Evolutionary conservation across 2,113 vertebrate genomes (phyloP), one percentile per base, ranked within the genome.

Genomic region (Sander lucioperca): DNA sequence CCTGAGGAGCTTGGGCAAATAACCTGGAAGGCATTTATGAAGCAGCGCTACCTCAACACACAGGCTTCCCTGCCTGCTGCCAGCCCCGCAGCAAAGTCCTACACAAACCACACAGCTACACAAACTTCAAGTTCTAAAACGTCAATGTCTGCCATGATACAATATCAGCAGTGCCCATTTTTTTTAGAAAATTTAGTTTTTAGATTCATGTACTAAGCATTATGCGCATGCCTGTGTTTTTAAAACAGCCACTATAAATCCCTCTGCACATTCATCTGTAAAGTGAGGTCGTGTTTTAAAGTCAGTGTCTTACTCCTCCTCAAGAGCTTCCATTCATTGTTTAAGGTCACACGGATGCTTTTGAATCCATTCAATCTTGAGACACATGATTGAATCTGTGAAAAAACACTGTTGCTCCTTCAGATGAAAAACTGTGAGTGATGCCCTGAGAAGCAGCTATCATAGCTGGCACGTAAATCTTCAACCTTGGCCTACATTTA

Each of bases 1-100:
- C 84, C 84, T 70, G 80, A 73, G 76, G 79, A 88, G 79, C 61
- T 82, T 51, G 83, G 83, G 84, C 86, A 88, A 86, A 90, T 77
- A 86, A 68, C 45, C 65, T 59, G n/a, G 25, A 64, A 68, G 89
- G 79, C 79, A 80, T 90, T 88, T 74, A 86, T 78, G 68, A 79
- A 61, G 61, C 67, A 61, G 74, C 11, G 9, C 66, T 85, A 63
- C 61, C 67, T 30, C n/a, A 27, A 65, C 39, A 77, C 57, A 73
- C 57, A 23, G 63, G 25, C 39, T 13, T 33, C 67, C 56, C 56
- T 30, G 65, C n/a, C 27, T 11, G 53, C 59, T 58, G 69, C 25
- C 73, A 83, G 48, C 54, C 79, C 74, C 3, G 48, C 67, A 79
- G 86, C 80, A 58, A 45, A 27, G 43, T 65, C 57, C 59, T 53